A percentile compares a stretch with the other conserved stretches of the same genome.
Conservation (phyloP, 2,113 vertebrate genomes). For the Corvus cornix region DNA sequence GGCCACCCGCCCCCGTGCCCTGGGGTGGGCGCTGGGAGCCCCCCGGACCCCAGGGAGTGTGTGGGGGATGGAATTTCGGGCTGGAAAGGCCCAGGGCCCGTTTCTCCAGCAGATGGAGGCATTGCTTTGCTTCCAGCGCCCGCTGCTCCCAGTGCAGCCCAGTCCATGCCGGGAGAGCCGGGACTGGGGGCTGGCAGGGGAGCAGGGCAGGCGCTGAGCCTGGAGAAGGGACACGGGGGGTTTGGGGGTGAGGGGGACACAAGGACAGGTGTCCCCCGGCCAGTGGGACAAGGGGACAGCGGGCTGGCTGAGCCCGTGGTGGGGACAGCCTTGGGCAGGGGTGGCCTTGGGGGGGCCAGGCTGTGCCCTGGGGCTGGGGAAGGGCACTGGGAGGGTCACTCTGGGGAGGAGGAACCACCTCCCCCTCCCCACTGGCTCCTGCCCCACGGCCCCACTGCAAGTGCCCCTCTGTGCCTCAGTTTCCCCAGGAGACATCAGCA, state of each 20-base stretch:
- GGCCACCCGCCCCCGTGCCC: rapidly evolving
- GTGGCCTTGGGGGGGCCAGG: rapidly evolving
- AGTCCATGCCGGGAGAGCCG: background rate
- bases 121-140: background rate
- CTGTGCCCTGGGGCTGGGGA: background rate
- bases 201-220: background rate
- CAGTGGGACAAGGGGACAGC: background rate
- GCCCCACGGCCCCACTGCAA: background rate
- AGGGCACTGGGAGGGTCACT: background rate
- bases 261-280: background rate
- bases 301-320: rapidly evolving
- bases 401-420: background rate
- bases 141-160: background rate
- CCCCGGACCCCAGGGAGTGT: rapidly evolving
- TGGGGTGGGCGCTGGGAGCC: rapidly evolving
- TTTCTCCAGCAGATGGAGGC: slow-evolving; percentile 7
- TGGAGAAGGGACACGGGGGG: background rate
- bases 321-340: background rate
- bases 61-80: rapidly evolving
- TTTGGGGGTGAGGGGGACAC: background rate
- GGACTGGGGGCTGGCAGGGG: background rate
- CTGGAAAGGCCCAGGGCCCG: background rate
- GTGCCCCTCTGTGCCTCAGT: background rate
- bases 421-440: background rate
- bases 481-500: background rate